Evolutionary conservation across 2,797 vertebrate genomes (phyloP), one percentile per base, ranked within the genome.

Genomic region (Falco cherrug): DNA sequence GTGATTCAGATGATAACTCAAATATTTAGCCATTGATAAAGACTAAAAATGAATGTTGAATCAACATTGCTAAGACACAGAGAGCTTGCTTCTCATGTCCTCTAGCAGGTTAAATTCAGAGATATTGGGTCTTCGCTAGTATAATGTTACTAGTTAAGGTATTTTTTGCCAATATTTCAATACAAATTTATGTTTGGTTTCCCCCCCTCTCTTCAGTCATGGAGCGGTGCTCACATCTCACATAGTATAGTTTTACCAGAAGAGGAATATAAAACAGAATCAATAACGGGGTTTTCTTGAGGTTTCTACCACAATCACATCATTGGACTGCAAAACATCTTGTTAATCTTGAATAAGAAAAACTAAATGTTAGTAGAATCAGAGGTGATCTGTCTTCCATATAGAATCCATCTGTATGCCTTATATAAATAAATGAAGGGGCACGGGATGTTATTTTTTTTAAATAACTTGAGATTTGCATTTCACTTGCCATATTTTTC

Each of bases 241-340:
- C 4, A 2, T 29, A 51, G 9, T 31, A 5, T 48, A 70, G 26
- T 80, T 88, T 93, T 64, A 53, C 54, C 16, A 54, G n/a, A 85
- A 83, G n/a, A 60, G 10, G 16, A 74, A 53, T 68, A 64, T 68
- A 33, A 90, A 83, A 71, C n/a, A 70, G 54, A 89, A 74, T 48
- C 1, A 1, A 15, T 45, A 51, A 73, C 9, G 12, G 5, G 2
- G 0, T 3, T 12, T 50, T 53, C 37, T 71, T 71, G 39, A 76
- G 74, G 11, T 15, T 87, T 2, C 43, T 83, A 7, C 21, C 3
- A 0, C 12, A 16, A 51, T 71, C 48, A 29, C 14, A 2, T 87
- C 8, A 54, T 6, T 54, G 31, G 33, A 33, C 41, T 84, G 13
- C 41, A 83, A 78, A 90, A 29, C 9, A 33, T 16, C 25, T 69